Evolutionary conservation across 64 coral and sea anemone genomes (phyloP).

Genomic region (Acropora yongei): DNA sequence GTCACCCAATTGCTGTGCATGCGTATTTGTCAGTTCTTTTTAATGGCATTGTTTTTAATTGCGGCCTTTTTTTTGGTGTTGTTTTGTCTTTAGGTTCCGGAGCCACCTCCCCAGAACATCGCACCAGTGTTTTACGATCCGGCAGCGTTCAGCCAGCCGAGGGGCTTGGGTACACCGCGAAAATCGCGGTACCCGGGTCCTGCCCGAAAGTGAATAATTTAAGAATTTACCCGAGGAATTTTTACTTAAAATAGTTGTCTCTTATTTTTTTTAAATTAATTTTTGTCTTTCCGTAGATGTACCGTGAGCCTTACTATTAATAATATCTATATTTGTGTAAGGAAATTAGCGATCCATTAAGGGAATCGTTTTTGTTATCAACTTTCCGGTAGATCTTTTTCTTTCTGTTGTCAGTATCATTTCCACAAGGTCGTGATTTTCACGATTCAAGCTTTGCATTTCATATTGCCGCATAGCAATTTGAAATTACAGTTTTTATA

Average conservation of each 20-base stretch:
- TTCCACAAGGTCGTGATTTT: too few species aligned
- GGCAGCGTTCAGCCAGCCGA: background rate
- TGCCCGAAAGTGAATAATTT: conserved; percentile 15
- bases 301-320: background rate
- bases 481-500: too few species aligned
- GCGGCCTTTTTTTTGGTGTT: background rate
- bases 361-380: too few species aligned
- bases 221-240: conserved; percentile 8
- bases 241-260: conserved; percentile 19
- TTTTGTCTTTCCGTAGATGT: background rate
- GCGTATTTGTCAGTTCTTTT: background rate
- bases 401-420: too few species aligned
- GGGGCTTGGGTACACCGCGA: conserved; percentile 4
- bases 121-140: conserved; percentile 30
- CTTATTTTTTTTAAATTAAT: background rate
- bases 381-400: too few species aligned
- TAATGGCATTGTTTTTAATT: background rate
- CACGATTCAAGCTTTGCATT: too few species aligned
- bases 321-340: background rate
- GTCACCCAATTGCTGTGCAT: too few species aligned
- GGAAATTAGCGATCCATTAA: too few species aligned
- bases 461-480: too few species aligned
- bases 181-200: conserved; percentile 39
- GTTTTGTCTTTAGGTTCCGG: background rate
- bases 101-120: conserved; percentile 13